Evolutionary conservation across 2,113 vertebrate genomes (phyloP), one percentile per base, ranked within the genome.

Genomic region (Dipodomys ordii): DNA sequence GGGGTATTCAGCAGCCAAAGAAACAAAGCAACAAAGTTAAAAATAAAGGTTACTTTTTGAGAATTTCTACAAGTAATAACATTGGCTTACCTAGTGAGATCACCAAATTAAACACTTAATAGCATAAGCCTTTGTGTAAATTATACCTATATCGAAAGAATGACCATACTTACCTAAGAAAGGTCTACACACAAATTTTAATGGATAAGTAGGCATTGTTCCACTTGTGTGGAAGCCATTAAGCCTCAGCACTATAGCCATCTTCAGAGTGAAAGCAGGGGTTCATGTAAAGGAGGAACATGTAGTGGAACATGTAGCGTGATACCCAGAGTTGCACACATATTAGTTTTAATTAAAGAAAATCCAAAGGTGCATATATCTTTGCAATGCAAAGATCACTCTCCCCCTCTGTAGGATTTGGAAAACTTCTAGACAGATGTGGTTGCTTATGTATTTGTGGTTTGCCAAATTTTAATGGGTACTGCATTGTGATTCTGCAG

Each of bases 391-490:
- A 69, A 27, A 84, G 3, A 57, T 82, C 57, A 79, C 4, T 91
- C 22, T 85, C 28, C 3, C 2, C 87, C 30, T 72, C 60, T 64
- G 77, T 23, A 76, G 8, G 28, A 18, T 49, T 76, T 92, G 27
- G 35, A 32, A 71, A 85, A 18, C 64, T 35, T 96, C 83, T 89
- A 32, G 35, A 80, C 60, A 69, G 71, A 84, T 69, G 46, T 25
- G 19, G 12, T 89, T 93, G 83, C 60, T 64, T 60, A 76, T 72
- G 69, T 73, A 76, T 87, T 32, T 93, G 71, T 85, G 65, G n/a
- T 80, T 90, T 74, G 64, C 39, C 81, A 89, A 72, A 88, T 96
- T 97, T 92, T 93, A 88, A 90, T 79, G 73, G 76, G 25, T 85
- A 49, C 71, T 95, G 64, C 64, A 80, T 93, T 96, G 25, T 95